A percentile compares a stretch with the other conserved stretches of the same genome.
Conservation (phyloP, 2,888 invertebrate species). For the Amiota communis region DNA sequence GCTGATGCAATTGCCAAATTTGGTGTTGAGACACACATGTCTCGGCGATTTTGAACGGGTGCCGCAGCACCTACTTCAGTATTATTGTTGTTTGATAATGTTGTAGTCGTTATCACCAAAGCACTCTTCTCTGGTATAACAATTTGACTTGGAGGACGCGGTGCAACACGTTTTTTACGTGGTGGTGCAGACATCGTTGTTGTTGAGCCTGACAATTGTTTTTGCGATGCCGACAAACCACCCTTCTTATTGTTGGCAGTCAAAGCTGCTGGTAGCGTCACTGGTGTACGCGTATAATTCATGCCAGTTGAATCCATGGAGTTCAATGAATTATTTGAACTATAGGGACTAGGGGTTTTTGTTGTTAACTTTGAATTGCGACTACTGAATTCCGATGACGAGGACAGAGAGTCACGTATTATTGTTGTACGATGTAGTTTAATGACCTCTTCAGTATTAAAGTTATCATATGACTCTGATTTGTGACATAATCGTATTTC, state of each 20-base stretch:
- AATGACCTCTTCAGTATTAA: constrained; percentile 70
- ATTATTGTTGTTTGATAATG: neutral
- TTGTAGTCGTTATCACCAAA: constrained; percentile 49
- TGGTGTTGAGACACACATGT: constrained; percentile 71
- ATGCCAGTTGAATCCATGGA: constrained; percentile 73
- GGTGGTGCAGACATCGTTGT: constrained; percentile 60
- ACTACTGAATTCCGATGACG: constrained; percentile 72
- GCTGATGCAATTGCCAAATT: constrained; percentile 54
- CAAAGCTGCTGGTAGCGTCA: constrained; percentile 55
- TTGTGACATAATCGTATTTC: constrained; percentile 73
- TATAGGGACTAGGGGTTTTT: constrained; percentile 73
- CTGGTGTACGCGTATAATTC: constrained; percentile 66
- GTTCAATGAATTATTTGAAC: constrained; percentile 73
- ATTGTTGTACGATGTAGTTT: constrained; percentile 69
- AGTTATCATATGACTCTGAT: constrained; percentile 70
- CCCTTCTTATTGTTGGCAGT: constrained; percentile 2
- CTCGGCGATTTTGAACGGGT: constrained; percentile 55
- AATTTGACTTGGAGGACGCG: constrained; percentile 71
- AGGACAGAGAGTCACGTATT: constrained; percentile 70
- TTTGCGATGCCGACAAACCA: constrained; percentile 30
- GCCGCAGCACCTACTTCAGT: neutral
- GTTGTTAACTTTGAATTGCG: constrained; percentile 71
- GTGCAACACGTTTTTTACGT: constrained; percentile 72
- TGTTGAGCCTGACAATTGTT: constrained; percentile 36
- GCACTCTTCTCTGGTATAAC: constrained; percentile 67